Conservation (phyloP, 2,113 vertebrate genomes). For the Cariama cristata region DNA sequence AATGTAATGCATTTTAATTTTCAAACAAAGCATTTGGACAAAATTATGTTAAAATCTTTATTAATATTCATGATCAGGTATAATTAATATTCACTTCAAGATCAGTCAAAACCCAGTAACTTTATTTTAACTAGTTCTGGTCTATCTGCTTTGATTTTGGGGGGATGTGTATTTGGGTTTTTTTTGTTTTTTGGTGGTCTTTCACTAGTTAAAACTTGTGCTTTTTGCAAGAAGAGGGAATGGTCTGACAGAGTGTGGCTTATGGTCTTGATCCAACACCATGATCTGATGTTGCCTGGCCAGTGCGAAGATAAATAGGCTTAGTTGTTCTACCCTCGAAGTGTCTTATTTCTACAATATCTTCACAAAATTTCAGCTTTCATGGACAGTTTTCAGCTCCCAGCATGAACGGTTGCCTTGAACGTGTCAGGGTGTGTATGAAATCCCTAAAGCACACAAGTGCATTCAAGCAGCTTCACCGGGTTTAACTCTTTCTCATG, state of each 20-base stretch:
- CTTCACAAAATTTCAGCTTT: not conserved
- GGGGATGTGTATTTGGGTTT: not conserved
- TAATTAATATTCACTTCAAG: not conserved
- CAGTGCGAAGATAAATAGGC: not conserved
- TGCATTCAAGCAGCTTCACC: not conserved
- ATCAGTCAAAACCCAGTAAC: not conserved
- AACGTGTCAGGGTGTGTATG: fast-evolving
- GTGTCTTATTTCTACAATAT: not conserved
- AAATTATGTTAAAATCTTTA: not conserved
- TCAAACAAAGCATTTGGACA: not conserved
- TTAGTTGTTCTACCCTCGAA: not conserved
- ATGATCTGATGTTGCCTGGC: not conserved
- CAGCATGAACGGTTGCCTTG: not conserved
- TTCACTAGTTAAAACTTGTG: not conserved
- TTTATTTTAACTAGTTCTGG: not conserved
- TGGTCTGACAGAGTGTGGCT: not conserved
- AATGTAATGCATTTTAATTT: not conserved
- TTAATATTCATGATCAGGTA: not conserved
- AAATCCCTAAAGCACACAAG: not conserved
- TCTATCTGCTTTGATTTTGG: not conserved
- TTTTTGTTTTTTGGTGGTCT: not conserved
- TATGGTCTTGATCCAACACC: not conserved
- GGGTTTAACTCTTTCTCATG: not conserved
- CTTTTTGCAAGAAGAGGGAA: not conserved
- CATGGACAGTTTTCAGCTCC: not conserved